Percentiles rank a stretch among this genome's conserved stretches.
phyloP scores from a whole-genome alignment of 2,797 vertebrate species.

The Leuciscus waleckii region DNA sequence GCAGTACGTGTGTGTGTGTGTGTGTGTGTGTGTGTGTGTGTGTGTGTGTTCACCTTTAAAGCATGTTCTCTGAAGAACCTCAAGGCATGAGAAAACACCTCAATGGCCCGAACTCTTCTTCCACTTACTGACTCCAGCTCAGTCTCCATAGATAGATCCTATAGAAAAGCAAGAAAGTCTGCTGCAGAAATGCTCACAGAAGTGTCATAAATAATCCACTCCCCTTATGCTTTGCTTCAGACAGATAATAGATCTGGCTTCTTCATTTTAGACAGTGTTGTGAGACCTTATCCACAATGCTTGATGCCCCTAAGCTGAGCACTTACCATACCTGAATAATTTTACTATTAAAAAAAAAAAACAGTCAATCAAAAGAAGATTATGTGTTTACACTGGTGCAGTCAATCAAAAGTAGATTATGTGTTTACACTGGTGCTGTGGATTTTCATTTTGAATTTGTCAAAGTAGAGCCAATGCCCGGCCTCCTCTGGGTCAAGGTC shows the following conservation, averaged over 20 bases:
- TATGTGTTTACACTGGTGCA: conserved; percentile 79
- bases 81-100: conserved; percentile 91
- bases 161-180: conserved; percentile 57
- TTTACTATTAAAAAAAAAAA: background rate
- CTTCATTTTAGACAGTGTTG: background rate
- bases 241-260: background rate
- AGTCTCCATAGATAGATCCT: conserved; percentile 94
- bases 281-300: background rate
- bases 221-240: background rate
- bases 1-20: background rate
- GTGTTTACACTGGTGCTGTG: conserved; percentile 89
- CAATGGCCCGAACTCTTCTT: conserved; percentile 85
- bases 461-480: conserved; percentile 93
- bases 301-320: background rate
- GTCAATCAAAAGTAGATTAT: background rate
- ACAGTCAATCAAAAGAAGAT: background rate
- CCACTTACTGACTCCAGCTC: conserved; percentile 91
- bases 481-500: conserved; percentile 94
- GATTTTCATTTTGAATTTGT: conserved; percentile 99
- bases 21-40: background rate
- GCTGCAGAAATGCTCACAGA: conserved; percentile 26
- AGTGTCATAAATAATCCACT: background rate
- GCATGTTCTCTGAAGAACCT: conserved; percentile 92
- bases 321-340: background rate
- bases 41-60: conserved; percentile 80